These are phyloP conservation scores for Ptyas mucosa DNA, from an alignment of 2,113 vertebrate species.

Conservation along the genomic window DNA sequence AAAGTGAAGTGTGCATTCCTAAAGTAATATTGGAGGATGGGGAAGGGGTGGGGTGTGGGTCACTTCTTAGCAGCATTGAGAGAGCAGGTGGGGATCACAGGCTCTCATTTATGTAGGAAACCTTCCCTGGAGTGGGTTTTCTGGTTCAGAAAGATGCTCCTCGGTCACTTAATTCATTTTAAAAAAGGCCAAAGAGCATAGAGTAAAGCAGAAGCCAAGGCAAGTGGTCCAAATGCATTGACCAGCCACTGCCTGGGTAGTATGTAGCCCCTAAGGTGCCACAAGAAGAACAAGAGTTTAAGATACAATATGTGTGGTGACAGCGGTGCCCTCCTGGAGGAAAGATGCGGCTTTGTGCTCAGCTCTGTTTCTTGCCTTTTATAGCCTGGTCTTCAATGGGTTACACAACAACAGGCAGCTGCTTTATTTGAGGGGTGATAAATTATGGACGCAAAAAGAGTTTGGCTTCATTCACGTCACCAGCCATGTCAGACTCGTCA, in stretches of 20 bases:
- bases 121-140: not conserved
- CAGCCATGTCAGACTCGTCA: slow-evolving; percentile 35
- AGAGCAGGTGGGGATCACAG: not conserved
- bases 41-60: not conserved
- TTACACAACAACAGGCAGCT: slow-evolving; percentile 26
- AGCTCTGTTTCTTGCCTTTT: slow-evolving; percentile 41
- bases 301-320: not conserved
- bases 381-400: slow-evolving; percentile 26
- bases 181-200: no score
- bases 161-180: not conserved
- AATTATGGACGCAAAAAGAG: slow-evolving; percentile 59
- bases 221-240: not conserved
- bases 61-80: not conserved
- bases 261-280: not conserved
- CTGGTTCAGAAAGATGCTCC: not conserved
- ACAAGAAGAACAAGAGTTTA: not conserved
- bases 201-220: slow-evolving; percentile 9
- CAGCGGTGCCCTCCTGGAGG: not conserved
- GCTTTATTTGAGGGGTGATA: slow-evolving; percentile 62
- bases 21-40: not conserved
- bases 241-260: not conserved
- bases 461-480: slow-evolving; percentile 34
- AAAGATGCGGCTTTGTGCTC: not conserved
- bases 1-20: not conserved
- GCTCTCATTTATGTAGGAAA: not conserved